A percentile compares a stretch with the other conserved stretches of the same genome.
Conservation (phyloP, 2,113 vertebrate species). For the Deroptyus accipitrinus region DNA sequence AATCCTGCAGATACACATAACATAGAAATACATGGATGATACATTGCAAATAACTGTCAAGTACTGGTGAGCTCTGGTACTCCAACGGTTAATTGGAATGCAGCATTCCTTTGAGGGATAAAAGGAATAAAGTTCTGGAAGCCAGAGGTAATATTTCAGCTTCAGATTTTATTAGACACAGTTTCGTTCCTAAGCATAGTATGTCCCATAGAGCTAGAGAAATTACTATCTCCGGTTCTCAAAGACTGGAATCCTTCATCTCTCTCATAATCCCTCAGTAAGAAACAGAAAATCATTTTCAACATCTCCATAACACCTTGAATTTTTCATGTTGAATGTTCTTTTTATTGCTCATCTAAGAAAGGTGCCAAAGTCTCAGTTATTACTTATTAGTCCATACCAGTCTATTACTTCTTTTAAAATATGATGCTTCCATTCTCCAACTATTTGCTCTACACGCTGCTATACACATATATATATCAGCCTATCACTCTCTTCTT, state of each 20-base stretch:
- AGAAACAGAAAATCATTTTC: slow-evolving; percentile 71
- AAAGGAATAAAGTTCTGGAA: slow-evolving; percentile 70
- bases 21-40: not conserved
- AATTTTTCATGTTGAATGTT: slow-evolving; percentile 75
- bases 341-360: slow-evolving; percentile 68
- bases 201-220: slow-evolving; percentile 63
- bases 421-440: slow-evolving; percentile 20
- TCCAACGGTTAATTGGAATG: slow-evolving; percentile 50
- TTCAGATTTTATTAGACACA: slow-evolving; percentile 73
- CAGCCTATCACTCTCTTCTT: not conserved
- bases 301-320: slow-evolving; percentile 68
- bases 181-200: slow-evolving; percentile 69
- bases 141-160: slow-evolving; percentile 72
- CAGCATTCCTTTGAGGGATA: slow-evolving; percentile 52
- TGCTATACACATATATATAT: not conserved
- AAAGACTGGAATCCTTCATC: slow-evolving; percentile 67
- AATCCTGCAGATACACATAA: not conserved
- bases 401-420: slow-evolving; percentile 65
- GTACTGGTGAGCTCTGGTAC: not conserved
- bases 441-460: not conserved
- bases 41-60: not conserved
- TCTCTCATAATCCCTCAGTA: slow-evolving; percentile 66
- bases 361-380: slow-evolving; percentile 56
- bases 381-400: slow-evolving; percentile 61
- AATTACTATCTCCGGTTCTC: slow-evolving; percentile 65